phyloP scores from a whole-genome alignment of 2,113 vertebrate genomes.

The Sphyrna mokarran region DNA sequence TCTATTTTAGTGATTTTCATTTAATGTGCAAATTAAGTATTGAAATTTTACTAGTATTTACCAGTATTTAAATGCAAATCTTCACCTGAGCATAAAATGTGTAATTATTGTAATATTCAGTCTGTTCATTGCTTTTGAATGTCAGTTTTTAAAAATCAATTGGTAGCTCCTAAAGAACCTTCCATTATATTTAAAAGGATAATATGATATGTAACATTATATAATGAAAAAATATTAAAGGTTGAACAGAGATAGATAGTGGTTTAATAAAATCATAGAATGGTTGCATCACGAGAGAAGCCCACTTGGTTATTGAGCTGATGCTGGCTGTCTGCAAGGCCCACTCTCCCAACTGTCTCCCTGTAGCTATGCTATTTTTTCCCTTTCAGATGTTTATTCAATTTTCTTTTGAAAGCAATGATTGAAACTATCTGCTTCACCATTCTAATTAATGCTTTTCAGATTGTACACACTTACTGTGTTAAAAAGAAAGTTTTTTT shows the following conservation, averaged over 20 bases:
- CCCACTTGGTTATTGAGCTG: not conserved
- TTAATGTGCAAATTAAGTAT: not conserved
- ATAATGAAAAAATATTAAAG: not conserved
- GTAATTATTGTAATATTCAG: not conserved
- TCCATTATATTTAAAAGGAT: not conserved
- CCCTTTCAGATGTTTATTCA: not conserved
- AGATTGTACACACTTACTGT: not conserved
- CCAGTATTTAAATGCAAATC: not conserved
- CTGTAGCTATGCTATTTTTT: not conserved
- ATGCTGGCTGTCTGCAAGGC: not conserved
- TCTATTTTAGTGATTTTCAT: not conserved
- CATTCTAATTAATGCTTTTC: not conserved
- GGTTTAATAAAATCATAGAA: not conserved
- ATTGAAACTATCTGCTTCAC: not conserved
- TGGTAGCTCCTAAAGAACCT: not conserved
- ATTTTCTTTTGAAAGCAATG: not conserved
- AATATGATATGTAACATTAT: not conserved
- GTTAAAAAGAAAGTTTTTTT: not conserved
- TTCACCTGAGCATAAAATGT: not conserved
- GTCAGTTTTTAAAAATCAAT: not conserved
- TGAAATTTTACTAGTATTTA: not conserved
- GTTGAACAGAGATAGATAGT: not conserved
- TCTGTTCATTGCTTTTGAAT: not conserved
- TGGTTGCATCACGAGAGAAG: no score
- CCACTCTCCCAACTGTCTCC: not conserved